A percentile compares a stretch with the other conserved stretches of the same genome.
Evolutionary conservation across 2,113 vertebrate species (phyloP).

Genomic region (Hymenochirus boettgeri): DNA sequence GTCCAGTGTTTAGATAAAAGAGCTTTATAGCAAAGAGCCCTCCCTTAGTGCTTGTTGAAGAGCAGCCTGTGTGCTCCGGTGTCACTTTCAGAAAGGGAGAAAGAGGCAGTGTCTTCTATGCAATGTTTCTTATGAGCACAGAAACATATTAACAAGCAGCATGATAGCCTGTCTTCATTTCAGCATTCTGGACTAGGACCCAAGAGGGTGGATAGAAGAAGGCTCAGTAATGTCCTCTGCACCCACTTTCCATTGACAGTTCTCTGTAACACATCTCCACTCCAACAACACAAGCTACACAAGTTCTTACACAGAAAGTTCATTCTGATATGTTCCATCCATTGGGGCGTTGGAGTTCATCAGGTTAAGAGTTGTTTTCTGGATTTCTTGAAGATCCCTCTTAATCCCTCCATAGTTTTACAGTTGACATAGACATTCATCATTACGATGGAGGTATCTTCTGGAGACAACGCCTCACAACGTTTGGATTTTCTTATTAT

Average conservation of each 20-base stretch:
- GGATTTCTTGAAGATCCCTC: neutral
- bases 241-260: no score
- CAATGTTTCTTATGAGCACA: neutral
- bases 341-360: neutral
- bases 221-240: no score
- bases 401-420: neutral
- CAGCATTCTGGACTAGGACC: no score
- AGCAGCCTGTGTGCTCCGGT: neutral
- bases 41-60: constrained; percentile 7
- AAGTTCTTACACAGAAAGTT: neutral
- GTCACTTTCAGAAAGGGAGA: constrained; percentile 8
- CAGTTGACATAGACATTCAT: neutral
- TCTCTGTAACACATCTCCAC: no score
- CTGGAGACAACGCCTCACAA: constrained; percentile 47
- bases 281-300: no score
- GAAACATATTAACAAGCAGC: constrained; percentile 24
- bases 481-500: constrained; percentile 53
- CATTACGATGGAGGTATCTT: constrained; percentile 62
- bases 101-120: constrained; percentile 14
- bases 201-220: no score
- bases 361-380: neutral
- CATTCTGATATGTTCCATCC: no score
- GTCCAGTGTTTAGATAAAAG: neutral
- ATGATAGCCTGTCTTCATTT: constrained; percentile 12
- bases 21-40: neutral